phyloP scores from a whole-genome alignment of 2,888 invertebrate genomes.

The Eupithecia subfuscata region DNA sequence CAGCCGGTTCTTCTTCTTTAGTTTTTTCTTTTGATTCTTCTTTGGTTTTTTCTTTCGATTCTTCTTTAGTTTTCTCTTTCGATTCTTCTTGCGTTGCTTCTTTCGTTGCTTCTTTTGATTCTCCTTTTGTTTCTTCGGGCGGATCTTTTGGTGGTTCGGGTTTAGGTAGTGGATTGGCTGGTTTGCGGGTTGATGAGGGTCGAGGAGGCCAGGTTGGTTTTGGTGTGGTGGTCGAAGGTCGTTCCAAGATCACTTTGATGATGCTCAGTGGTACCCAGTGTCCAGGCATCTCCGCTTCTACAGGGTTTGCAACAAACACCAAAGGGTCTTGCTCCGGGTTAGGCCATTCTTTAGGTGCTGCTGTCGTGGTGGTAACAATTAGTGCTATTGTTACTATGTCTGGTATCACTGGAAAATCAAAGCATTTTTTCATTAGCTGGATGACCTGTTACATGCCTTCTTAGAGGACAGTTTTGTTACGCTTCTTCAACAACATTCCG shows the following conservation, averaged over 20 bases:
- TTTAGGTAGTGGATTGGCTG: not conserved
- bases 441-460: too few species aligned
- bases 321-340: slow-evolving; percentile 45
- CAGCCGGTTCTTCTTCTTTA: not conserved
- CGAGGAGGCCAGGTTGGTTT: not conserved
- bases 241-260: slow-evolving; percentile 56
- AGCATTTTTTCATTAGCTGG: not conserved
- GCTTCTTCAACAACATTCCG: too few species aligned
- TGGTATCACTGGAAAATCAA: not conserved
- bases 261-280: slow-evolving; percentile 69
- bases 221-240: slow-evolving; percentile 36
- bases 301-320: slow-evolving; percentile 65
- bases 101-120: not conserved
- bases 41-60: not conserved
- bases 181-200: not conserved
- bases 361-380: not conserved
- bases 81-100: not conserved
- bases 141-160: not conserved
- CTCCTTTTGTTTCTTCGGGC: not conserved
- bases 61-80: not conserved
- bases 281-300: slow-evolving; percentile 66
- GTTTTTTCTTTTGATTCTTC: not conserved
- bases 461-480: too few species aligned
- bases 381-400: not conserved
- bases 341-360: slow-evolving; percentile 41